Evolutionary conservation across 2,797 vertebrate species (phyloP), one percentile per base, ranked within the genome.

Genomic region (Sebastes steindachneri): DNA sequence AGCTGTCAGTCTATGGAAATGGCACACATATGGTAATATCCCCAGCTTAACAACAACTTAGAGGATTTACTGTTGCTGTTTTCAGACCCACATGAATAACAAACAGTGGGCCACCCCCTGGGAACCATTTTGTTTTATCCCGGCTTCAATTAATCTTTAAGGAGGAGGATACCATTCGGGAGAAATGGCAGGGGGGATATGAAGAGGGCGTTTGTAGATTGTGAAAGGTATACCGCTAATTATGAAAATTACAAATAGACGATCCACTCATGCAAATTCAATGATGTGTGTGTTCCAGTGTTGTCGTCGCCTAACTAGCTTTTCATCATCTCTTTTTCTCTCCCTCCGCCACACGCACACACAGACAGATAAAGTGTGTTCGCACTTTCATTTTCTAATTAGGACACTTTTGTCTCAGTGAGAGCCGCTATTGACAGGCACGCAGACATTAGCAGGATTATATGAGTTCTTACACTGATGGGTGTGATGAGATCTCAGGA

Each of bases 31-130:
- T 97, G 96, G 96, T 97, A 97, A 96, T 97, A 96, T 95, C 94
- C 93, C 89, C 90, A 94, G 96, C 95, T 97, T 96, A 97, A 97
- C 96, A 97, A 96, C 96, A 96, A 96, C 95, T 96, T 97, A 96
- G 95, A 97, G 96, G 96, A 96, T 97, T 96, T 96, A 97, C 96
- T 97, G 96, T 97, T 97, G 96, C 96, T 95, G 95, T 96, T 96
- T 96, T 96, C 96, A 96, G 95, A 92, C 95, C 95, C 95, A 96
- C 95, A 96, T 97, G 96, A 97, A 97, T 96, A 96, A 96, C 96
- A 97, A 97, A 96, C 96, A 96, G 95, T 92, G 91, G 94, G 92
- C 92, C 95, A 95, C 96, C 96, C 96, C 96, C 93, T 96, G 96
- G 96, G 96, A 96, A 95, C 95, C 96, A 97, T 96, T 96, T 96